Evolutionary conservation across 23 tunicate species (phyloP).

Genomic region (Styela plicata): DNA sequence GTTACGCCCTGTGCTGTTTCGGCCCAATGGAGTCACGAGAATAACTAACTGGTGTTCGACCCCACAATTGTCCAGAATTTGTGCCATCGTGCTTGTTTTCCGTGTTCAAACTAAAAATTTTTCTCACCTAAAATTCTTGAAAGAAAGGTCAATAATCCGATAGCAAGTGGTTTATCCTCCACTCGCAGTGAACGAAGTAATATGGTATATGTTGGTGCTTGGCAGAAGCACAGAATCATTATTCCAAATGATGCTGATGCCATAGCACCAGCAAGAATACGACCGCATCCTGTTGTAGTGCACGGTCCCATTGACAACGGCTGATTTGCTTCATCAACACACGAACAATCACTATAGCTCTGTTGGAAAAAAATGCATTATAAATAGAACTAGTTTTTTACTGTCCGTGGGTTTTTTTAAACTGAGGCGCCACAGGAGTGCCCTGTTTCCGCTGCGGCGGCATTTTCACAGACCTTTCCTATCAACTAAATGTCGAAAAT

Average conservation of each 20-base stretch:
- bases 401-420: too few species aligned
- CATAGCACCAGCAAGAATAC: conserved; percentile 58
- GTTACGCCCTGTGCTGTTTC: too few species aligned
- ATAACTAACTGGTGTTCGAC: too few species aligned
- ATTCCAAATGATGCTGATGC: conserved; percentile 37
- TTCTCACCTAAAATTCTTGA: conserved; percentile 75
- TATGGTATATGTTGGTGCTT: conserved; percentile 74
- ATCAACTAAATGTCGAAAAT: too few species aligned
- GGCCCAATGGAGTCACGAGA: too few species aligned
- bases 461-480: too few species aligned
- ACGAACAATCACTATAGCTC: conserved; percentile 66
- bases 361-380: conserved; percentile 26
- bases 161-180: conserved; percentile 65
- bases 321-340: conserved; percentile 32
- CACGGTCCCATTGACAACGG: conserved; percentile 53
- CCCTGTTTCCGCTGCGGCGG: too few species aligned
- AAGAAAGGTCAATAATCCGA: conserved; percentile 73
- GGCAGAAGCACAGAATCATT: conserved; percentile 50
- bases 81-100: too few species aligned
- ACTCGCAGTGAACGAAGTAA: conserved; percentile 53
- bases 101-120: too few species aligned
- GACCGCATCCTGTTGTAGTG: conserved; percentile 41
- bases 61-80: too few species aligned
- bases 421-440: too few species aligned
- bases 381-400: too few species aligned